Evolutionary conservation across 2,888 invertebrate genomes (phyloP).

Genomic region (Agonopterix heracliana): DNA sequence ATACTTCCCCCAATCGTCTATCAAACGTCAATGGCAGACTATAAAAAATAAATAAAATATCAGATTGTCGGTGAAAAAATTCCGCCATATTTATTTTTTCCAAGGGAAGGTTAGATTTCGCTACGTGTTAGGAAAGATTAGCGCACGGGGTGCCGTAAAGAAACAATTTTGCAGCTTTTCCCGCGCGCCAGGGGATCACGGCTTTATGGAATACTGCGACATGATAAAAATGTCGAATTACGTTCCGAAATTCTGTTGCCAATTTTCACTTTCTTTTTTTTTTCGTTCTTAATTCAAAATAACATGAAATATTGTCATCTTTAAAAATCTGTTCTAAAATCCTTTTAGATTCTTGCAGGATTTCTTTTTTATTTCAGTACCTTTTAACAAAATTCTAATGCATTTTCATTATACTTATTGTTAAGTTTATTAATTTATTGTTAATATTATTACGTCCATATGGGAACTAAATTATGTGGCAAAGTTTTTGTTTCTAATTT

Average conservation of each 20-base stretch:
- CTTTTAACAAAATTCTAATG: too few relatives aligned
- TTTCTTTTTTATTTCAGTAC: not conserved
- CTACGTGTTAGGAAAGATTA: slow-evolving; percentile 50
- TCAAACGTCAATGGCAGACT: slow-evolving; percentile 62
- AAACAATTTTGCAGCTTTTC: slow-evolving; percentile 68
- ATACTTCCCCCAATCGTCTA: slow-evolving; percentile 34
- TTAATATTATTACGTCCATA: too few relatives aligned
- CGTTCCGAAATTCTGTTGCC: slow-evolving; percentile 14
- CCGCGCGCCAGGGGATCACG: slow-evolving; percentile 46
- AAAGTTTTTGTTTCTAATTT: too few relatives aligned
- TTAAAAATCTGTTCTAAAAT: too few relatives aligned
- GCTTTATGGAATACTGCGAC: slow-evolving; percentile 57
- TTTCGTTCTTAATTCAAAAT: not conserved
- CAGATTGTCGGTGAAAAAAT: slow-evolving; percentile 37
- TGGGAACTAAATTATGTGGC: too few relatives aligned
- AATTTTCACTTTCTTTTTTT: not conserved
- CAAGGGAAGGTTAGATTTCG: slow-evolving; percentile 16
- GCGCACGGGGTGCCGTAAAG: slow-evolving; percentile 69
- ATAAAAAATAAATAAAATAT: slow-evolving; percentile 68
- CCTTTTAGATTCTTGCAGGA: not conserved
- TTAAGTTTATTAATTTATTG: too few relatives aligned
- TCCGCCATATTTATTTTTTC: slow-evolving; percentile 15
- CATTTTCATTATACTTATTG: too few relatives aligned
- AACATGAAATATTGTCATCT: too few relatives aligned
- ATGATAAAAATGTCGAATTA: slow-evolving; percentile 66